Evolutionary conservation across 2,888 invertebrate genomes (phyloP).

Genomic region (Ophion ellenae): DNA sequence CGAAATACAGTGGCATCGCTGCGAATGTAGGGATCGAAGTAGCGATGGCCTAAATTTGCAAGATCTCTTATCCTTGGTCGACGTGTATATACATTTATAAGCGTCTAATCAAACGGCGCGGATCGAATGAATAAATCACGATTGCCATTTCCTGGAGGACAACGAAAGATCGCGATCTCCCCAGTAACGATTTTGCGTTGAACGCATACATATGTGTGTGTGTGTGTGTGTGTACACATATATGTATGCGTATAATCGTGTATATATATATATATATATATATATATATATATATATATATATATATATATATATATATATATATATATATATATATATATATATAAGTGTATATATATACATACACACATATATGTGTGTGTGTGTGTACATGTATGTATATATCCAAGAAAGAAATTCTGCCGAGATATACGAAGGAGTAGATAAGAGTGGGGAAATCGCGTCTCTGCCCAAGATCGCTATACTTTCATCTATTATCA

Average conservation of each 20-base stretch:
- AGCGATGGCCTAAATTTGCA: no score
- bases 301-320: no score
- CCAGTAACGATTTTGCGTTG: conserved; percentile 37
- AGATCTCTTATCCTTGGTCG: no score
- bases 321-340: no score
- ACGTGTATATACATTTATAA: conserved; percentile 1
- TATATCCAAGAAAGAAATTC: conserved; percentile 23
- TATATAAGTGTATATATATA: no score
- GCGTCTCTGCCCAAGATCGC: conserved; percentile 16
- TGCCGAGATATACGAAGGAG: conserved; percentile 46
- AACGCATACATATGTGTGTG: neutral
- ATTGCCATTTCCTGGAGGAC: conserved; percentile 9
- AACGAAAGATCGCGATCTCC: conserved; percentile 39
- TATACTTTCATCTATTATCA: conserved; percentile 55
- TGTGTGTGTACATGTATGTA: neutral
- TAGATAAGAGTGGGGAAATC: conserved; percentile 46
- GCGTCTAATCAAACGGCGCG: neutral
- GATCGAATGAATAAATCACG: conserved; percentile 33
- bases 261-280: no score
- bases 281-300: no score
- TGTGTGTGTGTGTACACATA: no score
- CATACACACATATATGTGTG: no score
- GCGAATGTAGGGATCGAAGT: no score
- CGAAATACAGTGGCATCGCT: neutral
- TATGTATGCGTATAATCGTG: no score